phyloP scores from a whole-genome alignment of 2,888 invertebrate species.

The Andrena hattorfiana region DNA sequence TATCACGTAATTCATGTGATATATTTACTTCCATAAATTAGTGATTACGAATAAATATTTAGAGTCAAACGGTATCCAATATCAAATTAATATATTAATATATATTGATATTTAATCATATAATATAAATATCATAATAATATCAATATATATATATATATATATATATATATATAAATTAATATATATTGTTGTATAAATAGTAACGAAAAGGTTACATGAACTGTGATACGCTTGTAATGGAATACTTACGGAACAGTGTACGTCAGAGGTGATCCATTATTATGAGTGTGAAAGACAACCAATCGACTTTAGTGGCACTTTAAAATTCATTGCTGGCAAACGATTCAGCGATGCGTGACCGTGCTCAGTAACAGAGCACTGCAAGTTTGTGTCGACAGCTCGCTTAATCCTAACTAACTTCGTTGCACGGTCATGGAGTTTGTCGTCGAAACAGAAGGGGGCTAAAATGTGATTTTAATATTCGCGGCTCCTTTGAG shows the following conservation, averaged over 20 bases:
- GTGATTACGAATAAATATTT: no score
- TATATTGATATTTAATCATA: no score
- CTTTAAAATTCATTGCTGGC: constrained; percentile 45
- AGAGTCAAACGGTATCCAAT: no score
- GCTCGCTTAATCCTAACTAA: constrained; percentile 80
- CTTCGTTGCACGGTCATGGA: constrained; percentile 73
- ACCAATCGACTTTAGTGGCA: constrained; percentile 21
- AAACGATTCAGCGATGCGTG: constrained; percentile 52
- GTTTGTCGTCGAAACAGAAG: constrained; percentile 73
- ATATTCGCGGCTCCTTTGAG: constrained; percentile 82
- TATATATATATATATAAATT: no score
- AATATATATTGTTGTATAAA: no score
- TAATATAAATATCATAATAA: no score
- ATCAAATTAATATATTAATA: no score
- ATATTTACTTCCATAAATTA: no score
- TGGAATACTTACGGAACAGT: background rate
- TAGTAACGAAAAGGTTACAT: no score
- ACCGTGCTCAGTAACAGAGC: constrained; percentile 54
- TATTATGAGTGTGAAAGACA: constrained; percentile 14
- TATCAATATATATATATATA: no score
- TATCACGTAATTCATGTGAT: no score
- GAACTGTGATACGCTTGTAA: no score
- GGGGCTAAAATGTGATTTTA: constrained; percentile 82
- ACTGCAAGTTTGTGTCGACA: constrained; percentile 75
- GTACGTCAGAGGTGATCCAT: background rate